Conservation (phyloP, 2,113 vertebrate genomes). For the Chloropsis hardwickii region DNA sequence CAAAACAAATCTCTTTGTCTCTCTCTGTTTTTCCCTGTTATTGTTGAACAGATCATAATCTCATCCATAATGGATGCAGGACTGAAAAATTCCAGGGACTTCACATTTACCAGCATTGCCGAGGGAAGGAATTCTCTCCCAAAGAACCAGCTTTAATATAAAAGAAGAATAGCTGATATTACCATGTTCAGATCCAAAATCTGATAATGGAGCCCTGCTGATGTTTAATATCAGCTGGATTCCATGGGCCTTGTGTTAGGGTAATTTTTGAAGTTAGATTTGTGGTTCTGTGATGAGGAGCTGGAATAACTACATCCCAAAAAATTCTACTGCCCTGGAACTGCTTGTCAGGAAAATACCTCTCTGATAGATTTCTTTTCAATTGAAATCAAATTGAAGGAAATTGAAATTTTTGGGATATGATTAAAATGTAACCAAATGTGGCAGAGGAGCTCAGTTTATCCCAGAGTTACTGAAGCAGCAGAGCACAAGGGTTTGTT, state of each 20-base stretch:
- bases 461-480: neutral
- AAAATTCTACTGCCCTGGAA: neutral
- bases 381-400: neutral
- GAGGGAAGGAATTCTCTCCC: neutral
- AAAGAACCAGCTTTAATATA: conserved; percentile 43
- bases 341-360: neutral
- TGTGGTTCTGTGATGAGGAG: neutral
- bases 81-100: conserved; percentile 27
- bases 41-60: neutral
- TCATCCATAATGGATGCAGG: conserved; percentile 43
- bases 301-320: neutral
- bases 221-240: neutral
- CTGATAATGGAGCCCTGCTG: conserved; percentile 3
- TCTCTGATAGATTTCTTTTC: neutral
- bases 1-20: neutral
- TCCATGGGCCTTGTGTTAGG: neutral
- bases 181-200: neutral
- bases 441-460: neutral
- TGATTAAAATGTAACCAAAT: neutral
- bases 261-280: neutral
- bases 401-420: neutral
- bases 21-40: neutral
- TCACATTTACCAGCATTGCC: neutral
- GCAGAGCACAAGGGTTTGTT: neutral
- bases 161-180: conserved; percentile 40